Evolutionary conservation across 1,140 invertebrate genomes (phyloP), one percentile per base, ranked within the genome.

Genomic region (Pachypsylla venusta): DNA sequence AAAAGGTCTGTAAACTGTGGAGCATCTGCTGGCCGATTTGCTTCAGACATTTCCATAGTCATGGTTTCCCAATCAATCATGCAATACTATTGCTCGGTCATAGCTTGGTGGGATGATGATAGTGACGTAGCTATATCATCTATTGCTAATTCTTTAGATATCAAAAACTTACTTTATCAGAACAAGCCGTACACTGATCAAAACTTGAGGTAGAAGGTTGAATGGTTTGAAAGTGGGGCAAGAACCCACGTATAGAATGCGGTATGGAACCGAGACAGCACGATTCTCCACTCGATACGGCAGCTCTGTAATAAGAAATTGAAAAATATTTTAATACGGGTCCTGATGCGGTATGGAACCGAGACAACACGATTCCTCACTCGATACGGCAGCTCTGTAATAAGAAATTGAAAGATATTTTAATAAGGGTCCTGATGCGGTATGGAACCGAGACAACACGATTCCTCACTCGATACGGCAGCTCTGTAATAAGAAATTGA

Each of bases 181-280:
- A 95, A 68, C 94, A 98, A 1, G 93, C 93, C 53, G 93, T 92
- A 67, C 94, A 98, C 61, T 88, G 84, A 57, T 83, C 76, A 76
- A 95, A 98, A 62, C 85, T 83, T 54, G 80, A 73, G 26, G 85
- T 88, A 13, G 89, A 83, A 7, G 93, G 93, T 62, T 87, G 67
- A 14, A 93, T 78, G 48, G 84, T 84, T 60, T 85, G 80, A 69
- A 84, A 90, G 54, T 80, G 78, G 64, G 84, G 84, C 4, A 98
- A 71, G 68, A 91, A 96, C 2, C 93, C 93, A 40, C 95, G 76
- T 58, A 98, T 88, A 22, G 93, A 93, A 71, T 99, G 95, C 1
- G 95, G 94, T 28, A 97, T 75, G 0, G 87, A 75, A 5, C 95
- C 94, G 0, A 97, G 73, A 25, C 84, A 71, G 30, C 85, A 82